Percentiles rank a stretch among this genome's conserved stretches.
Conservation (phyloP, 1,140 invertebrate species). For the Rhyacophila brunnea region DNA sequence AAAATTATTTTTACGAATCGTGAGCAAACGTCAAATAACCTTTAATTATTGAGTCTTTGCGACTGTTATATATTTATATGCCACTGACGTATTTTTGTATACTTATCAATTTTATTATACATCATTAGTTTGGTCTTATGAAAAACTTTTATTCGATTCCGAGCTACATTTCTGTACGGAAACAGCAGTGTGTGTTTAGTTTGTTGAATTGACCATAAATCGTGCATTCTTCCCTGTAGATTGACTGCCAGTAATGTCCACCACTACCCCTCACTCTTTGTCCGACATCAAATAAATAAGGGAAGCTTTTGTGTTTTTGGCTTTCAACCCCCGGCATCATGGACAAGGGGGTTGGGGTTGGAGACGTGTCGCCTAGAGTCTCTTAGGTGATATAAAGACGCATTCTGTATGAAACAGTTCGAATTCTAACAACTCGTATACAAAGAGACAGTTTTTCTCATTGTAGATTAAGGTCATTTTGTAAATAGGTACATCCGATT, state of each 20-base stretch:
- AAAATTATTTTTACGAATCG: no score
- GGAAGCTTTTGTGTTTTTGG: constrained; percentile 12
- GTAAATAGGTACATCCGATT: no score
- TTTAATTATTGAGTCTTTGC: no score
- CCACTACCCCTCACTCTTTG: constrained; percentile 8
- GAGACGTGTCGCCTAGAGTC: constrained; percentile 14
- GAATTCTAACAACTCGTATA: constrained; percentile 9
- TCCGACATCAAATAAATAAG: constrained; percentile 29
- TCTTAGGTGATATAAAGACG: constrained; percentile 30
- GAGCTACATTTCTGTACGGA: no score
- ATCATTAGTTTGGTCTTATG: no score
- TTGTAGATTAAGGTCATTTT: no score
- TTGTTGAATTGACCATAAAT: constrained; percentile 17
- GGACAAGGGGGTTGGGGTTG: neutral
- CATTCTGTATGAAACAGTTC: constrained; percentile 7
- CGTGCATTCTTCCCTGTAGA: constrained; percentile 12
- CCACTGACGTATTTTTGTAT: no score
- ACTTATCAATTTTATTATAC: no score
- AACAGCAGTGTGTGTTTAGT: no score
- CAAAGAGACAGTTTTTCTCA: constrained; percentile 1
- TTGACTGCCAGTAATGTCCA: constrained; percentile 22
- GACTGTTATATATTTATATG: no score
- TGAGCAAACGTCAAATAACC: no score
- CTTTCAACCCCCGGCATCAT: neutral
- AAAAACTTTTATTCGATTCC: no score